A percentile compares a stretch with the other conserved stretches of the same genome.
These are phyloP conservation scores for Actinia equina DNA, from an alignment of 64 coral and sea anemone species.

Conservation along the genomic window DNA sequence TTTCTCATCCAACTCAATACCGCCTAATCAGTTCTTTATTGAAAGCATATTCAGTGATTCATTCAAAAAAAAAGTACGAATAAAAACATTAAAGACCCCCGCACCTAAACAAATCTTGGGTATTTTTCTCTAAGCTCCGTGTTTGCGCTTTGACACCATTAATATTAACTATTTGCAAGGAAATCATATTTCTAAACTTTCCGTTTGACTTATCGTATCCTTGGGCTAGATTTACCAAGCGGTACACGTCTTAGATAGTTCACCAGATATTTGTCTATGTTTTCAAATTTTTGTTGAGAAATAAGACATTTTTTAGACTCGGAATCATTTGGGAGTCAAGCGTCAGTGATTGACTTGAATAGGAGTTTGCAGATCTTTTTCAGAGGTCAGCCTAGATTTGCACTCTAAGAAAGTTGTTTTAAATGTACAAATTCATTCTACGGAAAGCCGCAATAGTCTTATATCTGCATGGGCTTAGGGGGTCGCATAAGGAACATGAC, in stretches of 20 bases:
- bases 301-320: not conserved
- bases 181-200: not conserved
- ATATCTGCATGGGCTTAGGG: too few species aligned
- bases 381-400: too few species aligned
- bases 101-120: not conserved
- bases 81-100: not conserved
- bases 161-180: not conserved
- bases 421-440: too few species aligned
- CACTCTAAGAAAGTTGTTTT: too few species aligned
- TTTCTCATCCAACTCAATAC: not conserved
- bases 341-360: too few species aligned
- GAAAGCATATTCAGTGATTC: not conserved
- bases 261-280: not conserved
- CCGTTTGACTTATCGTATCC: not conserved
- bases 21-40: too few species aligned
- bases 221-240: not conserved
- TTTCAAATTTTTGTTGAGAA: not conserved
- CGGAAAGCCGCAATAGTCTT: too few species aligned
- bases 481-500: too few species aligned
- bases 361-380: too few species aligned
- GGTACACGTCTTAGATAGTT: not conserved
- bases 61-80: not conserved
- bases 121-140: not conserved
- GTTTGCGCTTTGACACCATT: not conserved
- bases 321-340: not conserved